Percentiles rank a stretch among this genome's conserved stretches.
phyloP scores from a whole-genome alignment of 2,888 invertebrate genomes.

The Cataglyphis albicans region DNA sequence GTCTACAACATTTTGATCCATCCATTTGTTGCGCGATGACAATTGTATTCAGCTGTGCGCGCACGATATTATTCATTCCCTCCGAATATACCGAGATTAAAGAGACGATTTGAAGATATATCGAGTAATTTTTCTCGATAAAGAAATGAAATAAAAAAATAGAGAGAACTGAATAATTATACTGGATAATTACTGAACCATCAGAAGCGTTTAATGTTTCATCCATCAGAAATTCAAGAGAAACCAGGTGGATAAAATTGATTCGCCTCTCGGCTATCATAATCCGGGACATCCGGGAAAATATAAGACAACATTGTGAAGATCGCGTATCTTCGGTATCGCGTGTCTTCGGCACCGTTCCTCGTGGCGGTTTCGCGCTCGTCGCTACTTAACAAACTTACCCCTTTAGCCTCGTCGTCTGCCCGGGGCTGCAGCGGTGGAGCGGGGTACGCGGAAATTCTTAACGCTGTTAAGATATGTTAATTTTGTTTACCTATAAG shows the following conservation, averaged over 20 bases:
- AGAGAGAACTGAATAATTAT: not conserved
- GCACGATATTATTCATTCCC: slow-evolving; percentile 19
- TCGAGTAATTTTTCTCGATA: not conserved
- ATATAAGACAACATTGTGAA: slow-evolving; percentile 61
- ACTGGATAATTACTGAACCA: not conserved
- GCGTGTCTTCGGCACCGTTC: slow-evolving; percentile 80
- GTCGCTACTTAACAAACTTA: slow-evolving; percentile 85
- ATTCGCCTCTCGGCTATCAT: slow-evolving; percentile 26
- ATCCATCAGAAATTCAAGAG: not conserved
- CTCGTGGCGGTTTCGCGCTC: slow-evolving; percentile 83
- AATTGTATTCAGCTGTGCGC: slow-evolving; percentile 21
- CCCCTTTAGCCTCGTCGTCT: slow-evolving; percentile 75
- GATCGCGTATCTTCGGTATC: slow-evolving; percentile 76
- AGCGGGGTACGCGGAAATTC: slow-evolving; percentile 82
- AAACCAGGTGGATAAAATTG: slow-evolving; percentile 16
- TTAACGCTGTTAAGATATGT: slow-evolving; percentile 86
- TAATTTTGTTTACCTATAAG: slow-evolving; percentile 86
- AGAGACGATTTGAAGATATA: not conserved
- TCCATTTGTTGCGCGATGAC: slow-evolving; percentile 40
- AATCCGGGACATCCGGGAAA: slow-evolving; percentile 53
- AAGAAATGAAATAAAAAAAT: not conserved
- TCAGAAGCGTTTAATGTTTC: not conserved
- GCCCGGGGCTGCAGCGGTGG: slow-evolving; percentile 65
- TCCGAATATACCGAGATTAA: slow-evolving; percentile 24
- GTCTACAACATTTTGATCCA: slow-evolving; percentile 37